phyloP scores from a whole-genome alignment of 2,797 vertebrate species.

The Typhlichthys eigenmanni region DNA sequence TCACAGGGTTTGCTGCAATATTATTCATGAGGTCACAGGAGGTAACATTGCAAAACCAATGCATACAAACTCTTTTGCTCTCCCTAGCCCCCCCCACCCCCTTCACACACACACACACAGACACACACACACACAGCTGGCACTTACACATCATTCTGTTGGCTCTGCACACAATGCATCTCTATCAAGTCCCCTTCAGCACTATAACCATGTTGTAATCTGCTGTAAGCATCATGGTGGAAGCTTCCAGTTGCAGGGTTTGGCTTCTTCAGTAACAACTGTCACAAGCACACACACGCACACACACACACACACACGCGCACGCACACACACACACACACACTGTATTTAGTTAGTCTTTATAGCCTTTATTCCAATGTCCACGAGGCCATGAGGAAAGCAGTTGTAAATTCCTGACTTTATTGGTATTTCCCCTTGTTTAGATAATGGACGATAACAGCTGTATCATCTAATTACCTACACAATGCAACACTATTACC shows the following conservation, averaged over 20 bases:
- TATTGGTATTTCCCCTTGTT: not conserved
- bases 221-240: not conserved
- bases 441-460: constrained; percentile 15
- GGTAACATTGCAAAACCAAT: not conserved
- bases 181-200: not conserved
- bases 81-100: not conserved
- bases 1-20: not conserved
- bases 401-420: not conserved
- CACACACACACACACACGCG: not conserved
- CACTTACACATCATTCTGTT: not conserved
- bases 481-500: not conserved
- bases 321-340: not conserved
- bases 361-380: no score
- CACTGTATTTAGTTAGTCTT: no score
- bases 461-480: constrained; percentile 13
- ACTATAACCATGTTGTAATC: constrained; percentile 3
- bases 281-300: not conserved
- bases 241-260: constrained; percentile 1
- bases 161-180: not conserved
- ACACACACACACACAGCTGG: constrained; percentile 1
- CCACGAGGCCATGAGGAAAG: not conserved
- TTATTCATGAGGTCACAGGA: constrained; percentile 5
- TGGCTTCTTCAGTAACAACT: constrained; percentile 6
- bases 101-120: not conserved
- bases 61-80: not conserved